phyloP scores from a whole-genome alignment of 2,113 vertebrate species.

The Sclerurus mexicanus region DNA sequence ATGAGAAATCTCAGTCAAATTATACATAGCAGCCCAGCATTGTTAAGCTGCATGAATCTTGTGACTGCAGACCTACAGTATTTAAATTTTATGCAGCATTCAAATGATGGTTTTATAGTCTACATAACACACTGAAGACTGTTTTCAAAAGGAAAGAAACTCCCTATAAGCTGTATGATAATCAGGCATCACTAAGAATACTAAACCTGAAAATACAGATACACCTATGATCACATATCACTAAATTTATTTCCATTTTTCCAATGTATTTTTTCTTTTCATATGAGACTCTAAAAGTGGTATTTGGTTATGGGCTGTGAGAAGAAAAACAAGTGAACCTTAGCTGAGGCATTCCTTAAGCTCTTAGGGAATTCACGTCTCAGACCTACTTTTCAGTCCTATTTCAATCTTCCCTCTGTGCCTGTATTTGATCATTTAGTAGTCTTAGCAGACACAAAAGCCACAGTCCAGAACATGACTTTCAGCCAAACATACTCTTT shows the following conservation, averaged over 20 bases:
- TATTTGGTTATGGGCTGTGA: not conserved
- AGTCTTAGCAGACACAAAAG: not conserved
- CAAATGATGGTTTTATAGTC: not conserved
- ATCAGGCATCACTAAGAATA: not conserved
- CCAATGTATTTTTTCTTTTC: not conserved
- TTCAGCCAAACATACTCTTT: not conserved
- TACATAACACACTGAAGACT: not conserved
- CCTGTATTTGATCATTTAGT: not conserved
- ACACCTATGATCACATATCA: not conserved
- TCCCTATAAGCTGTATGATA: accelerated
- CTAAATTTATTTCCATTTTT: not conserved
- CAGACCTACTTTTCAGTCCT: not conserved
- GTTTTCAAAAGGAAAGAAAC: not conserved
- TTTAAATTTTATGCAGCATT: not conserved
- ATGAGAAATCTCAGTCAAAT: not conserved
- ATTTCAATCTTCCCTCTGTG: not conserved
- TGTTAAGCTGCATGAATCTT: not conserved
- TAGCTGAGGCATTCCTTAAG: not conserved
- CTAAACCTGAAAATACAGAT: not conserved
- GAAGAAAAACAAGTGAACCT: not conserved
- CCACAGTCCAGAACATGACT: not conserved
- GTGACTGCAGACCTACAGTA: not conserved
- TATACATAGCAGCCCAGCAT: not conserved
- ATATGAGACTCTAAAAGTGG: not conserved
- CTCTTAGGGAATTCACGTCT: not conserved